Base-by-base conservation (phyloP, 2,797 vertebrate species). In the Sebastes oblongus region DNA sequence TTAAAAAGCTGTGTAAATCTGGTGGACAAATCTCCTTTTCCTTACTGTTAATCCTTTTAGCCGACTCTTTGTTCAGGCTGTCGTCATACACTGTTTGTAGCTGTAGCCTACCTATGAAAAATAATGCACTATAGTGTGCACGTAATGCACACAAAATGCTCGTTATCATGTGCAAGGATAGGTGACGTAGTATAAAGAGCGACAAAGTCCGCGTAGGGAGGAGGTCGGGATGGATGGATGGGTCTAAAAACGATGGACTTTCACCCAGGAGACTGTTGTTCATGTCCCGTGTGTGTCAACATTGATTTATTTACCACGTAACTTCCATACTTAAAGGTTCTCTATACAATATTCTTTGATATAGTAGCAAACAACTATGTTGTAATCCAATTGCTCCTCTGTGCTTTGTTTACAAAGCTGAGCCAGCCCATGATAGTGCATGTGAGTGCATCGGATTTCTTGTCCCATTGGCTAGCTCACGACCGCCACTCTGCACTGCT, bases 61-160 rank as follows among this genome's bases (percentile, higher is more conserved):
- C 18, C 20, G 46, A 29, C 27, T 46, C 42, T 50, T 50, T 50
- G 46, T 50, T 50, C 46, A 50, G 46, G 0, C 18, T 50, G 18
- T 50, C 8, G 7, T 46, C 42, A 46, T 2, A 50, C 18, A 50
- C 46, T 50, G 46, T 50, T 8, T 7, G 16, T 50, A 50, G 46
- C 46, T 50, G 0, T 50, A 50, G 46, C 18, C 8, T 20, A 0
- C 0, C 7, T 50, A 50, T 0, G 46, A 20, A 18, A 18, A 50
- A 8, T 50, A 20, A 8, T 50, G 46, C 18, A 20, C 46, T 20
- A 50, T 20, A 50, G 3, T 50, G 18, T 50, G 16, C 46, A 50
- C 1, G 18, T 50, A 20, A 50, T 50, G 46, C 46, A 50, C 18
- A 50, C 18, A 20, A 50, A 50, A 50, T 18, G 46, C 46, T 20